Conservation (phyloP, 2,888 invertebrate species). For the Blastobasis lacticolella region DNA sequence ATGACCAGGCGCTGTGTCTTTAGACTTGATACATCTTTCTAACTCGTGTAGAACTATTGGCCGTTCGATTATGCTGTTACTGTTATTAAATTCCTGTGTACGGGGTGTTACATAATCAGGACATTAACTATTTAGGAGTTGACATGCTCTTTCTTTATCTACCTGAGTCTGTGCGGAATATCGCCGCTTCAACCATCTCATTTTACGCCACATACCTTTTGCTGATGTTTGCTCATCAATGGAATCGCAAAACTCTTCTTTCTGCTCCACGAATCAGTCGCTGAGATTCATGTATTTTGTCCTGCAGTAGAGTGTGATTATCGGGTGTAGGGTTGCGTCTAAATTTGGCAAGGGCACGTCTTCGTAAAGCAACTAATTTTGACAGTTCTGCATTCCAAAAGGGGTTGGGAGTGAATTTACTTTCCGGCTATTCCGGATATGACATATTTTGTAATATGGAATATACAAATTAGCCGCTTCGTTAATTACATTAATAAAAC, state of each 20-base stretch:
- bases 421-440: slow-evolving; percentile 1
- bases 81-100: background rate
- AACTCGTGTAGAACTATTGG: slow-evolving; percentile 3
- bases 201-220: slow-evolving; percentile 5
- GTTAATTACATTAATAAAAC: slow-evolving; percentile 1
- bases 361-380: slow-evolving; percentile 14
- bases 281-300: slow-evolving; percentile 6
- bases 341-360: slow-evolving; percentile 14
- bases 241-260: slow-evolving; percentile 3
- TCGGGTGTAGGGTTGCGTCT: slow-evolving; percentile 16
- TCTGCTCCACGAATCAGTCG: slow-evolving; percentile 10
- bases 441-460: slow-evolving; percentile 5
- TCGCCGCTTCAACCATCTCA: slow-evolving; percentile 7
- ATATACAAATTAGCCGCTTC: slow-evolving; percentile 9
- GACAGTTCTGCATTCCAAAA: slow-evolving; percentile 19
- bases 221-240: background rate
- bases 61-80: background rate
- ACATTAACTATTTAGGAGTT: background rate
- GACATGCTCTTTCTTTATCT: background rate
- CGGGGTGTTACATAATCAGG: background rate
- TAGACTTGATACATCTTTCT: background rate
- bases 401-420: slow-evolving; percentile 16
- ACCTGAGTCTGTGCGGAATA: background rate
- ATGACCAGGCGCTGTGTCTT: slow-evolving; percentile 4
- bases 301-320: slow-evolving; percentile 10